Evolutionary conservation across 2,113 vertebrate genomes (phyloP), one percentile per base, ranked within the genome.

Genomic region (Hypomesus transpacificus): DNA sequence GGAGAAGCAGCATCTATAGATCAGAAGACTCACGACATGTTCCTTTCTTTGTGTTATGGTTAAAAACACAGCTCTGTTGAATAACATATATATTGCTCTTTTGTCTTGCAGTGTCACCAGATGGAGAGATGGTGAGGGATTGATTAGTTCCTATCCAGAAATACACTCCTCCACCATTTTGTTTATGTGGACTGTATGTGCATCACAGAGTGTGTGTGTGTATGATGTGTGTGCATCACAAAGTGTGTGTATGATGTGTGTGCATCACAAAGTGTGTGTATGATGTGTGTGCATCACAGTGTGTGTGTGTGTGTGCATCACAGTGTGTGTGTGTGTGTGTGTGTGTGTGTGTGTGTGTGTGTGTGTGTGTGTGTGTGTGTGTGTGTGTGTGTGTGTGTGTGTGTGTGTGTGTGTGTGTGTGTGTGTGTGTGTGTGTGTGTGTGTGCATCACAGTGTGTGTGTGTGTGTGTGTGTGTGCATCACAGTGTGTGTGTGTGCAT

Each of bases 101-200:
- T 77, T 71, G 24, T 50, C 21, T 91, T 81, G 56, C 88, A 98
- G 96, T 92, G 2, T 92, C 92, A 58, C 93, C 92, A 73, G 95
- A 96, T 71, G 95, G 92, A 81, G 96, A 96, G 64, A 92, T 98
- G 95, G 97, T 98, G 90, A 95, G 97, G 89, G 24, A 62, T 69
- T 17, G n/a, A 54, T 53, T 0, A 0, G 75, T 54, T 39, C 18
- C 68, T 46, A 53, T 22, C 72, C 67, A 75, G 75, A 72, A 51
- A 75, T 72, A 81, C 75, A 46, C 39, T 34, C 7, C 31, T 6
- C 31, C 31, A 34, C 31, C 75, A 56, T 61, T 63, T 67, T 64
- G 60, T 9, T 50, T 39, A 68, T 74, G 51, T 60, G n/a, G 54
- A 9, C 63, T 46, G 11, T 17, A 26, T 26, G 24, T 26, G 24